These are phyloP conservation scores for Struthio camelus DNA, from an alignment of 2,113 vertebrate genomes.

Conservation along the genomic window DNA sequence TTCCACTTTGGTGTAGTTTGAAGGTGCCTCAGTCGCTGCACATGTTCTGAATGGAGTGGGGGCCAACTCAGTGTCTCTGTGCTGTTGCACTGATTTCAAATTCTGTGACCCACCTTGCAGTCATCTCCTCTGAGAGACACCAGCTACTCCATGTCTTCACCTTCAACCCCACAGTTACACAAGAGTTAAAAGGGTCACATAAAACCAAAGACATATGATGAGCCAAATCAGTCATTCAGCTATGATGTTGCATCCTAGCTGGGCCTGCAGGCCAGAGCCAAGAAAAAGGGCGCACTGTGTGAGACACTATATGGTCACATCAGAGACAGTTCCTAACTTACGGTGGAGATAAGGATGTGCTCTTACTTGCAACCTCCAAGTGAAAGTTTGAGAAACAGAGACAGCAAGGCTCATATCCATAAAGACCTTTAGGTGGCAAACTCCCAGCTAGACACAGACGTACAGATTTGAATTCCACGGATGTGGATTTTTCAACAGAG, in stretches of 20 bases:
- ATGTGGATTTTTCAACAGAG: background rate
- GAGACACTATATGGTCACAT: background rate
- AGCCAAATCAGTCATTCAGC: fast-evolving
- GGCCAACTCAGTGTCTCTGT: too few species aligned
- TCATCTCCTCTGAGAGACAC: background rate
- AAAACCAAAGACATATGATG: background rate
- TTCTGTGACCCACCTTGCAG: too few species aligned
- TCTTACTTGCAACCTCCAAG: background rate
- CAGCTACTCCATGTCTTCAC: background rate
- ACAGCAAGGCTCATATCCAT: background rate
- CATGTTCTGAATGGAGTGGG: background rate
- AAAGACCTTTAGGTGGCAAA: background rate
- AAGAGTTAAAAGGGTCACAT: background rate
- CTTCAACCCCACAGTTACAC: too few species aligned
- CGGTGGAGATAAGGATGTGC: background rate
- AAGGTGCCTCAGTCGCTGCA: background rate
- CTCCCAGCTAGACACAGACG: background rate
- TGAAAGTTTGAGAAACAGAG: fast-evolving
- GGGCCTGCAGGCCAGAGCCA: background rate
- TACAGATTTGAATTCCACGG: too few species aligned
- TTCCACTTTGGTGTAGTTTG: background rate
- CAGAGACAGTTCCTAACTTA: background rate
- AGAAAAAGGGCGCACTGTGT: background rate
- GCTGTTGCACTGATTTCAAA: too few species aligned
- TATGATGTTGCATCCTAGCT: too few species aligned